phyloP scores from a whole-genome alignment of 2,113 vertebrate species.

The Hylia prasina region DNA sequence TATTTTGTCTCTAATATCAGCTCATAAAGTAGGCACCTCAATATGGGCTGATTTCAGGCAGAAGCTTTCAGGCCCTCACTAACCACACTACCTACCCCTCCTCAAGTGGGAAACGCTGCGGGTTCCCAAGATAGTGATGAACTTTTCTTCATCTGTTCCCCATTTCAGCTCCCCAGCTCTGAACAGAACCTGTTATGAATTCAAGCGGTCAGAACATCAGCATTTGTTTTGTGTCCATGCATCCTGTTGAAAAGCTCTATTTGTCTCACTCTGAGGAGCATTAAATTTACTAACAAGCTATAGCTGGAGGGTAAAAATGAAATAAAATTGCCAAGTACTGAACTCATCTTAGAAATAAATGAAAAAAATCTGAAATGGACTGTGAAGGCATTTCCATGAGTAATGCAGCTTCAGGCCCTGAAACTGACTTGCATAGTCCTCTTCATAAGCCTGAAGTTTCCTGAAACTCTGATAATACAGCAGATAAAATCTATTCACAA shows the following conservation, averaged over 20 bases:
- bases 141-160: conserved; percentile 93
- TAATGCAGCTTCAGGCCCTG: background rate
- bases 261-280: background rate
- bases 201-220: background rate
- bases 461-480: background rate
- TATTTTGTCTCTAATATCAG: background rate
- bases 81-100: conserved; percentile 72
- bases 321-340: background rate
- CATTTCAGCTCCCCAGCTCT: conserved; percentile 88
- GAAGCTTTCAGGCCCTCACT: background rate
- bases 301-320: background rate
- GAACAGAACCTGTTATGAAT: conserved; percentile 79
- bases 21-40: background rate
- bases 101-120: conserved; percentile 85
- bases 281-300: background rate
- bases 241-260: background rate
- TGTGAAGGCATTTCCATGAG: background rate
- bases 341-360: background rate
- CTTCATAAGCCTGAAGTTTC: background rate
- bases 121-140: conserved; percentile 90
- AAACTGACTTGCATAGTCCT: background rate
- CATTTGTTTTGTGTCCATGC: background rate
- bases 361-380: background rate
- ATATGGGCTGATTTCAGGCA: background rate
- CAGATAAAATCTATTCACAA: background rate